Base-by-base conservation (phyloP, 92 coral and sea anemone species). In the Siderastrea siderea region DNA sequence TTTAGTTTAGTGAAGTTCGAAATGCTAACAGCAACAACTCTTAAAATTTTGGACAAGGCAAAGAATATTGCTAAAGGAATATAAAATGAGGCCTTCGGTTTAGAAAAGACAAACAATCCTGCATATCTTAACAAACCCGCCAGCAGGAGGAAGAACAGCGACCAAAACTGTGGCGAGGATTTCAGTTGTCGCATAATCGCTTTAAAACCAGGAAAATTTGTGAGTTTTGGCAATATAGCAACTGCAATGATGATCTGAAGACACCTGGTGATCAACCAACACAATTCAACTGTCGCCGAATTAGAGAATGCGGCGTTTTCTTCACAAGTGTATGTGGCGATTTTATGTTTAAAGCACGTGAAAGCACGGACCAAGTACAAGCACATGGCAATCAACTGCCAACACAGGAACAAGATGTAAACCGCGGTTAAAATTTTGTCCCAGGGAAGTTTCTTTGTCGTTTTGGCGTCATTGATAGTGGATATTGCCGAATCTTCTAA, bases 291-390 rank as follows among this genome's bases (percentile, higher is more conserved):
- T 44, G 57, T 67, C 61, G 13, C 68, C 43, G 80, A 76, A 5
- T 55, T 57, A 2, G 49, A 50, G 68, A 76, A 76, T 14, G 45
- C 80, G 45, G 80, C 68, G 46, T 76, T 58, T 76, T 26, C 46
- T 2, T 76, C 80, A 43, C 80, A 76, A 13, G 38, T 47, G 16
- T 55, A 76, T 3, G 80, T 76, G n/a, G 80, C n/a, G 2, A 63
- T 16, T 47, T 76, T 55, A 6, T 45, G 51, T 38, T 45, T 45
- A 17, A 76, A 76, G 61, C 80, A 76, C 6, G 47, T 10, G 7
- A 43, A 14, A 38, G 26, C 59, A 46, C 80, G 80, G 5, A 76
- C 9, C 19, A 76, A 5, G 80, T 76, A 76, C 67, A 76, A 58
- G 2, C 80, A 76, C 16, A 47, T 76, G 13, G 67, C 80, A 1